Percentiles rank a stretch among this genome's conserved stretches.
These are phyloP conservation scores for Manacus vitellinus DNA, from an alignment of 2,113 vertebrate species.

Conservation along the genomic window DNA sequence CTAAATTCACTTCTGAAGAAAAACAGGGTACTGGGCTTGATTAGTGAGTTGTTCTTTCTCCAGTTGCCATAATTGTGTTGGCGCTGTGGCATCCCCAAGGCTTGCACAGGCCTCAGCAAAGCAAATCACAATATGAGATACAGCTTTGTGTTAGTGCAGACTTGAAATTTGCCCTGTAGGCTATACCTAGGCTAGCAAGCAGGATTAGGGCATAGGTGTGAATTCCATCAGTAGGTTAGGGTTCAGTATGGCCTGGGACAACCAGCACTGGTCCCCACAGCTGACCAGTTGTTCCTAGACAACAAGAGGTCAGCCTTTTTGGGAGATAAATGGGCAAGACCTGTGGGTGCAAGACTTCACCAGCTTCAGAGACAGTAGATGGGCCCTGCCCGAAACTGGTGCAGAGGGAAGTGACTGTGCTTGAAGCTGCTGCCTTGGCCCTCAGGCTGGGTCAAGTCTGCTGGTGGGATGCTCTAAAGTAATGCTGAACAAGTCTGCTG, in stretches of 20 bases:
- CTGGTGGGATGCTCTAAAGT: background rate
- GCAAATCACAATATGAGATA: background rate
- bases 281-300: background rate
- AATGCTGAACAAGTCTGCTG: background rate
- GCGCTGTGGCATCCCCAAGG: background rate
- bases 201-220: background rate
- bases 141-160: background rate
- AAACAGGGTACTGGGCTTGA: background rate
- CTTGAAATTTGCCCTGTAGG: background rate
- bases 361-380: background rate
- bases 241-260: background rate
- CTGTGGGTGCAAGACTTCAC: background rate
- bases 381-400: background rate
- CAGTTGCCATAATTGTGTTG: background rate
- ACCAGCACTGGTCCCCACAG: fast-evolving
- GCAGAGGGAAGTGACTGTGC: background rate
- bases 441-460: background rate
- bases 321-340: background rate
- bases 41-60: background rate
- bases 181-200: background rate
- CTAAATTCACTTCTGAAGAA: background rate
- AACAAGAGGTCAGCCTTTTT: background rate
- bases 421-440: background rate
- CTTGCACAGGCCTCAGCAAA: background rate
- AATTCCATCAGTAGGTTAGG: background rate